Base-by-base conservation (phyloP, 1,140 invertebrate species). In the Diabrotica undecimpunctata region DNA sequence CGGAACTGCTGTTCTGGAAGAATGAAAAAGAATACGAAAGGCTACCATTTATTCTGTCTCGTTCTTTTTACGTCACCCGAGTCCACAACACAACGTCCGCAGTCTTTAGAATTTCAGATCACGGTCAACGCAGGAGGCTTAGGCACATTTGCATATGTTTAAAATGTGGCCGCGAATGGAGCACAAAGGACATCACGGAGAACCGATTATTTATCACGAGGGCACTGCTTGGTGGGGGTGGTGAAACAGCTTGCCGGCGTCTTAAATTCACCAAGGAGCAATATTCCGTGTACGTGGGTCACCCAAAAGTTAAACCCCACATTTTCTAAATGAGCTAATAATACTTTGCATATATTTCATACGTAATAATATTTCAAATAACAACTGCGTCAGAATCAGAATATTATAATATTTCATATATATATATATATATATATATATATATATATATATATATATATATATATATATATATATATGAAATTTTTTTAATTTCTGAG, bases 121-220 rank as follows among this genome's bases (percentile, higher is more conserved):
- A 74, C 72, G 72, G 72, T 74, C 72, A 72, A 63, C 72, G 54
- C 58, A 64, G 66, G 61, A 68, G 68, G 62, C 72, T 73, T 72
- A 69, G 65, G 66, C 41, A 62, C 70, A 78, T 78, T 78, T 77
- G 75, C 77, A 78, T 78, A 77, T 67, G 72, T 77, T 78, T 76
- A 75, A 77, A 76, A 77, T 76, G 75, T 76, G 75, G 72, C 73
- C 72, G 68, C 73, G 69, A 68, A 72, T 67, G 57, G 66, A 67
- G 60, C 73, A 78, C 74, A 78, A 78, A 77, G 72, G 74, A 70
- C 69, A 64, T 70, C 75, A 78, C 75, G 74, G 70, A 74, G 62
- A 53, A 66, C 69, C 74, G 74, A 78, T 77, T 78, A 78, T 77
- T 78, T 78, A 78, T 78, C 77, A 70, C 70, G 63, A 66, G 58